These are phyloP conservation scores for Turnix velox DNA, from an alignment of 2,113 vertebrate genomes.

Conservation along the genomic window DNA sequence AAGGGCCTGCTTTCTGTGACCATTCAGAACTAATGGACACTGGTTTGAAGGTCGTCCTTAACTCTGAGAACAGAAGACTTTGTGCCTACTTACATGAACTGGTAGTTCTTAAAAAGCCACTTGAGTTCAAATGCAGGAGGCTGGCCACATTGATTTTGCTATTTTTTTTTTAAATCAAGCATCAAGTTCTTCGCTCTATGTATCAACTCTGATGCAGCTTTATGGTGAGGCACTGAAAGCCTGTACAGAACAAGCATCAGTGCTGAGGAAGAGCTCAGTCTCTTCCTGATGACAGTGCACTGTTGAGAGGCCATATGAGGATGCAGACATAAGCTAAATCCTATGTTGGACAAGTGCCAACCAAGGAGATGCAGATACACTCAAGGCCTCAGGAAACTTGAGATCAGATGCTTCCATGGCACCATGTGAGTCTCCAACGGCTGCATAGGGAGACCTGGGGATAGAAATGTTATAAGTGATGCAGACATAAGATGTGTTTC, in stretches of 20 bases:
- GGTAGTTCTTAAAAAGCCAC: not conserved
- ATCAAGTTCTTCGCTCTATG: not conserved
- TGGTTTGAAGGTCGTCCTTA: not conserved
- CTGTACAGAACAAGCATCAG: not conserved
- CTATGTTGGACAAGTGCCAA: not conserved
- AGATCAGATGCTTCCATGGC: not conserved
- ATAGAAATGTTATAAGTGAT: not conserved
- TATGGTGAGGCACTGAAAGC: not conserved
- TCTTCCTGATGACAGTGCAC: not conserved
- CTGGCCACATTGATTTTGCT: not conserved
- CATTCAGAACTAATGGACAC: not conserved
- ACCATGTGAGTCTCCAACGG: not conserved
- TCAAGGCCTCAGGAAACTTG: not conserved
- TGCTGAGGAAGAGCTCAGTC: not conserved
- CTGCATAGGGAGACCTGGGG: not conserved
- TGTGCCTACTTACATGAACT: not conserved
- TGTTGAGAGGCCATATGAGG: rapidly evolving
- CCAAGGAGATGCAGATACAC: rapidly evolving
- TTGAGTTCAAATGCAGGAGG: not conserved
- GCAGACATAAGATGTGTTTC: not conserved
- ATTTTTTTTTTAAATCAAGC: not conserved
- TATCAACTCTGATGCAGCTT: not conserved
- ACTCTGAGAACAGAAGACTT: not conserved
- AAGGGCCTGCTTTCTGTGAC: not conserved
- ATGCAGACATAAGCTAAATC: not conserved